Conservation (phyloP, 2,113 vertebrate genomes). For the Apus apus region DNA sequence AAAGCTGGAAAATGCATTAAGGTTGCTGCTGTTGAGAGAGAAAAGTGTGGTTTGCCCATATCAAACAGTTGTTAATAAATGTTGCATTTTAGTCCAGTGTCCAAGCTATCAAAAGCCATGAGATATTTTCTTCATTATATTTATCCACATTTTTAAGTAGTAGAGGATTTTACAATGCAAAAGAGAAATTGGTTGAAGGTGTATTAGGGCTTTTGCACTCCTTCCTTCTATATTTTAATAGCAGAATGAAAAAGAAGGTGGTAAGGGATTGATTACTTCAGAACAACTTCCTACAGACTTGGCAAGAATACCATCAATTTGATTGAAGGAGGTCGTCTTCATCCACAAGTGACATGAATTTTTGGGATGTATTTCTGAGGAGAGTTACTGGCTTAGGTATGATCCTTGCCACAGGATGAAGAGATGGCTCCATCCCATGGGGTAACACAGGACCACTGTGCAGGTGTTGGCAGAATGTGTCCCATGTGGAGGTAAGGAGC, state of each 20-base stretch:
- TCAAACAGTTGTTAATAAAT: neutral
- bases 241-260: neutral
- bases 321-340: neutral
- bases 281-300: neutral
- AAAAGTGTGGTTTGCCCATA: neutral
- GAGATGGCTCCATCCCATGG: neutral
- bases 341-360: neutral
- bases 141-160: neutral
- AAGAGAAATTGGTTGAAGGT: neutral
- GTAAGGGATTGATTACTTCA: neutral
- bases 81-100: neutral
- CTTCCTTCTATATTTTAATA: neutral
- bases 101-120: neutral
- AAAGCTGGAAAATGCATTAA: constrained; percentile 25
- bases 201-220: neutral
- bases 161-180: neutral
- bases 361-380: neutral
- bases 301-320: neutral
- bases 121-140: neutral
- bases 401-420: neutral
- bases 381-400: neutral
- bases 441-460: neutral
- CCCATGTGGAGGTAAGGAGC: neutral
- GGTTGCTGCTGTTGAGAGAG: neutral
- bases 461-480: neutral